Base-by-base conservation (phyloP, 2,113 vertebrate species). In the Chamaea fasciata region DNA sequence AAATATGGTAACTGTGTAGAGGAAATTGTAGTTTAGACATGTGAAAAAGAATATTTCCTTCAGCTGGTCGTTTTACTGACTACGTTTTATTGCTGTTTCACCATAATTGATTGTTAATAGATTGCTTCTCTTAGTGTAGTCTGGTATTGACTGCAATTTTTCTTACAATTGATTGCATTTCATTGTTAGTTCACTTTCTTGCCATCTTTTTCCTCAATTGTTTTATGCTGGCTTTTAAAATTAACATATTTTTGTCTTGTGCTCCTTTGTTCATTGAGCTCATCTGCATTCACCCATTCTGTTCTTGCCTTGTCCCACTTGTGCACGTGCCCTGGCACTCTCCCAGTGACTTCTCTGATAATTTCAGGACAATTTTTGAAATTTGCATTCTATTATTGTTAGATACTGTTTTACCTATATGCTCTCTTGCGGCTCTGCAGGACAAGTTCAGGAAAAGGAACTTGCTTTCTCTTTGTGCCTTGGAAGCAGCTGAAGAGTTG, bases 151-250 rank as follows among this genome's bases (percentile, higher is more conserved):
- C 50, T 55, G 69, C 62, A 76, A 6, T 90, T 80, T 93, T 83
- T 92, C 87, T 89, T 90, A 63, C 41, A 92, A 67, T 87, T 91
- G 71, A 89, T 90, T 83, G 69, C 15, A 39, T 87, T 94, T 92
- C 19, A 30, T n/a, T 96, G 50, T 77, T 94, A 64, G 8, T 71
- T 95, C 4, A 13, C 30, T 9, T 41, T 79, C 63, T 96, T 0
- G 0, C 59, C 6, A 13, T 73, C 41, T 68, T 41, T 87, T 73
- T 80, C 53, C 9, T 35, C 26, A 77, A 4, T 15, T 74, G 30
- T 70, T 90, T 86, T 92, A 47, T 86, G n/a, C 21, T 59, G 24
- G 4, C 46, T 81, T 90, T 90, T 55, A 47, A 33, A 42, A 13
- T 63, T 47, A 46, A 31, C 2, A 0, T 83, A 3, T 90, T 76